Percentiles rank a stretch among this genome's conserved stretches.
Evolutionary conservation across 1,140 invertebrate species (phyloP).

Genomic region (Drosophila orena): DNA sequence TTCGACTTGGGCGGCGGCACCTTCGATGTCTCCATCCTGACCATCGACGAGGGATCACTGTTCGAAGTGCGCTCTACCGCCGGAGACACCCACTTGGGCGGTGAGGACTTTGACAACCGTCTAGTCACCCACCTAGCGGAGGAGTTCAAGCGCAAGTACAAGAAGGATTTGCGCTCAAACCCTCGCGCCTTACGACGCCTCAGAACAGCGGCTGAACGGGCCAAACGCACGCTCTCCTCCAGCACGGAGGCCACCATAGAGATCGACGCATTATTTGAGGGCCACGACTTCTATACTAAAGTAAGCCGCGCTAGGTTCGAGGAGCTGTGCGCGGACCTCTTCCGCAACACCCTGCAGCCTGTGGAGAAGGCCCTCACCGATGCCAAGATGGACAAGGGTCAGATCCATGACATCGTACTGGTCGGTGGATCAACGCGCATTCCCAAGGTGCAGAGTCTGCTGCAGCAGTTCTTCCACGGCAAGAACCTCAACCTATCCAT

Average conservation of each 20-base stretch:
- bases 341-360: conserved; percentile 88
- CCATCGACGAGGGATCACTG: conserved; percentile 87
- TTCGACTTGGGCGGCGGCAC: conserved; percentile 85
- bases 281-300: conserved; percentile 93
- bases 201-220: conserved; percentile 90
- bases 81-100: conserved; percentile 90
- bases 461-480: conserved; percentile 88
- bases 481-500: conserved; percentile 89
- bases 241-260: conserved; percentile 89
- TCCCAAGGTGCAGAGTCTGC: conserved; percentile 88
- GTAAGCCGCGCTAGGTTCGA: conserved; percentile 93
- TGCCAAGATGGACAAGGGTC: conserved; percentile 90
- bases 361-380: conserved; percentile 91
- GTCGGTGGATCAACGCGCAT: conserved; percentile 88
- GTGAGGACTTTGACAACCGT: conserved; percentile 91
- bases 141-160: conserved; percentile 93
- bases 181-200: conserved; percentile 91
- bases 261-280: conserved; percentile 90
- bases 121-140: conserved; percentile 91
- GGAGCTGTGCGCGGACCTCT: conserved; percentile 93
- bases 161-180: conserved; percentile 91
- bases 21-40: conserved; percentile 94
- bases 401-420: conserved; percentile 88
- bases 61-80: conserved; percentile 91
- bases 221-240: conserved; percentile 88